These are phyloP conservation scores for Gonioctena quinquepunctata DNA, from an alignment of 1,140 invertebrate species.

Conservation along the genomic window DNA sequence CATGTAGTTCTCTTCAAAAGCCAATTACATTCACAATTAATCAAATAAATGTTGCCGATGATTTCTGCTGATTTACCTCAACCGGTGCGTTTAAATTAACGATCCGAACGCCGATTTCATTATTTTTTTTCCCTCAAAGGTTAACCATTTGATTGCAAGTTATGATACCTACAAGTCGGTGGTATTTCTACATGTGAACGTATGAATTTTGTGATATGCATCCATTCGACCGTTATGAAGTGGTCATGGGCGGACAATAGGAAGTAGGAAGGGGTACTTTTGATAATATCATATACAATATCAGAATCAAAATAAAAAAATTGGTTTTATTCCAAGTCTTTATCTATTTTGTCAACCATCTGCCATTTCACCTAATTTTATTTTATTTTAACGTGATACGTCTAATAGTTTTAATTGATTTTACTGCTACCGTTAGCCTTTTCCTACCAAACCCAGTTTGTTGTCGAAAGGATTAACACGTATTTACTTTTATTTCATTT, in stretches of 20 bases:
- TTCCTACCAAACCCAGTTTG: too few relatives aligned
- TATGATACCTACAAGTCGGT: conserved; percentile 6
- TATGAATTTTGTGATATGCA: neutral
- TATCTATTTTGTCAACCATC: too few relatives aligned
- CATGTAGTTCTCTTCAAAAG: neutral
- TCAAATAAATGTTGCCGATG: conserved; percentile 16
- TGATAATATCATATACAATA: too few relatives aligned
- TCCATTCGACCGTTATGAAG: neutral
- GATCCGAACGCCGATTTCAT: conserved; percentile 1
- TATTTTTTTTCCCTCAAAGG: neutral
- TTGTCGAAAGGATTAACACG: too few relatives aligned
- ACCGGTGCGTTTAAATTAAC: conserved; percentile 8
- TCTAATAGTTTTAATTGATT: too few relatives aligned
- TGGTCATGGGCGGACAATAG: neutral
- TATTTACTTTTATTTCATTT: too few relatives aligned
- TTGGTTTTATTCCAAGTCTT: too few relatives aligned
- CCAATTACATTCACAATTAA: conserved; percentile 19
- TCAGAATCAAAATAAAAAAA: too few relatives aligned
- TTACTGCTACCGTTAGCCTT: too few relatives aligned
- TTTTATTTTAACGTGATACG: too few relatives aligned
- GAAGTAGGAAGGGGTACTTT: neutral
- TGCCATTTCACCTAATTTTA: too few relatives aligned
- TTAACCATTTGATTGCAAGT: conserved; percentile 7
- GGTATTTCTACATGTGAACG: conserved; percentile 4
- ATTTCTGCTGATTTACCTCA: conserved; percentile 18